Percentiles rank a stretch among this genome's conserved stretches.
These are phyloP conservation scores for Nudaria mundana DNA, from an alignment of 2,888 invertebrate species.

Conservation along the genomic window DNA sequence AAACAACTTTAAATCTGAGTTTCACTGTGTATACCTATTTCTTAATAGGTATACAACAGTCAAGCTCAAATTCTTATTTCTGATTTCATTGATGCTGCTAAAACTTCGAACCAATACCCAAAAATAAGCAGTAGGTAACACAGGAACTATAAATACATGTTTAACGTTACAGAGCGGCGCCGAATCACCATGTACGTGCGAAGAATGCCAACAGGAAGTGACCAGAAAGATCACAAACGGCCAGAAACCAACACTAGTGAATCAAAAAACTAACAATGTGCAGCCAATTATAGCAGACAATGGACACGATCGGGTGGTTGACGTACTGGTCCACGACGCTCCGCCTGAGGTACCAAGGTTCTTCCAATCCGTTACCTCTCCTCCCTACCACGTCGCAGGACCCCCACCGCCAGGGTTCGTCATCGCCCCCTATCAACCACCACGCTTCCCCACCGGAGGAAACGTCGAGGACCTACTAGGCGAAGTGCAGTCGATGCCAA, in stretches of 20 bases:
- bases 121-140: conserved; percentile 6
- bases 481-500: conserved; percentile 82
- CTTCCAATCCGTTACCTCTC: conserved; percentile 69
- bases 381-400: conserved; percentile 57
- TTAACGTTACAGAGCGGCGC: conserved; percentile 65
- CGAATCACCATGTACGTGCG: conserved; percentile 71
- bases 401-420: conserved; percentile 71
- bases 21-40: too few species aligned
- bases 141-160: conserved; percentile 10
- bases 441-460: conserved; percentile 79
- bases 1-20: too few species aligned
- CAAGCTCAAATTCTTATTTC: too few species aligned
- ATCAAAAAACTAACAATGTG: conserved; percentile 41
- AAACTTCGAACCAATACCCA: conserved; percentile 1
- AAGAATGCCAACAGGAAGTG: conserved; percentile 61
- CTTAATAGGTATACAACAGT: too few species aligned
- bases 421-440: conserved; percentile 62
- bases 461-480: conserved; percentile 86
- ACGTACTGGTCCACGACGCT: conserved; percentile 72
- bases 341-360: conserved; percentile 64
- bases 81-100: not conserved
- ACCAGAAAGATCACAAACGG: conserved; percentile 39
- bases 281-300: conserved; percentile 54
- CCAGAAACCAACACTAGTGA: conserved; percentile 39
- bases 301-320: conserved; percentile 62